Evolutionary conservation across 2,113 vertebrate genomes (phyloP).

Genomic region (Meriones unguiculatus): DNA sequence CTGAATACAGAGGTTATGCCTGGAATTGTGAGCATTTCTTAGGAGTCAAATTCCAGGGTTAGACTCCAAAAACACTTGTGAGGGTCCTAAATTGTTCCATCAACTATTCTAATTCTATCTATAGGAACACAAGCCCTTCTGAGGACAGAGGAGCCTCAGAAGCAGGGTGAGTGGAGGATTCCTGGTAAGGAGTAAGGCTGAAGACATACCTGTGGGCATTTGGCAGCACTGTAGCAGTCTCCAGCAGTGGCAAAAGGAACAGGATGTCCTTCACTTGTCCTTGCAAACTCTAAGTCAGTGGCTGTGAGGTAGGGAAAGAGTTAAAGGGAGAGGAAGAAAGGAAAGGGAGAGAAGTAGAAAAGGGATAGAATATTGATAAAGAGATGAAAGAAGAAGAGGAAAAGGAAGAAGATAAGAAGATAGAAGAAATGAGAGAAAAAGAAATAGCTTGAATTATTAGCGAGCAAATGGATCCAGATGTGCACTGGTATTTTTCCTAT

Average conservation of each 20-base stretch:
- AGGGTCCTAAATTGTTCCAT: not conserved
- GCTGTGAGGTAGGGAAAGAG: conserved; percentile 86
- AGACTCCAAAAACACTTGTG: not conserved
- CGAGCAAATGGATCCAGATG: conserved; percentile 63
- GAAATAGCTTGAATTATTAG: conserved; percentile 54
- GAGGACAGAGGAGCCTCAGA: accelerated
- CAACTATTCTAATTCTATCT: not conserved
- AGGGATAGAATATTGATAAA: not conserved
- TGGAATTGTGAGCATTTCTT: not conserved
- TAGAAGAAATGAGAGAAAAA: not conserved
- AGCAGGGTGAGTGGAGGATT: not conserved
- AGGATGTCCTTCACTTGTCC: conserved; percentile 92
- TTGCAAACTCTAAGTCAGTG: conserved; percentile 95
- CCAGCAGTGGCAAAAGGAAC: conserved; percentile 97
- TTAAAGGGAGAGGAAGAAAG: not conserved
- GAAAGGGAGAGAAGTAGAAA: not conserved
- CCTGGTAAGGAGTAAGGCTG: accelerated
- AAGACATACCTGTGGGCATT: conserved; percentile 94
- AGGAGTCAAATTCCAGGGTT: too few relatives aligned
- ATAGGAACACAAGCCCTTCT: too few relatives aligned
- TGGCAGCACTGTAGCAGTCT: conserved; percentile 96
- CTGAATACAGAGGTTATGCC: not conserved
- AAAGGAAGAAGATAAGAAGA: not conserved
- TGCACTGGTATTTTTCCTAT: conserved; percentile 2
- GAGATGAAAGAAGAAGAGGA: not conserved